Base-by-base conservation (phyloP, 1,140 invertebrate genomes). In the Sycobia sp. region DNA sequence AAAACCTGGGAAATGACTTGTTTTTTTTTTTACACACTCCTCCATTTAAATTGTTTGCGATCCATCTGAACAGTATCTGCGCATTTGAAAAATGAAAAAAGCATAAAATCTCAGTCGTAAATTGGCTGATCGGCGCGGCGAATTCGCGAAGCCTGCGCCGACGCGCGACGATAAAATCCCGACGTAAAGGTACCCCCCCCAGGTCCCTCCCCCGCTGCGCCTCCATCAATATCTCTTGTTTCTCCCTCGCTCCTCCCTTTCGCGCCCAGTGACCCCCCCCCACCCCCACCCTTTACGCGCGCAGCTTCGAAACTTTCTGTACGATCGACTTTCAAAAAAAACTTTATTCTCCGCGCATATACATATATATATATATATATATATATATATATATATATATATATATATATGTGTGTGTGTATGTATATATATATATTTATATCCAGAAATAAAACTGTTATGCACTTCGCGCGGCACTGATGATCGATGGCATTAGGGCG, bases 31-130 rank as follows among this genome's bases (percentile, higher is more conserved):
- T n/a, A n/a, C n/a, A n/a, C n/a, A n/a, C 46, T 23, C 36, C 47
- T 43, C 20, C 38, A 25, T 49, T 62, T 49, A 62, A 62, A 56
- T 62, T 62, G 60, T 62, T 62, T 62, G 60, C 44, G 60, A 62
- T 62, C 51, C 51, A 41, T 46, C 22, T 25, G 29, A 36, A 29
- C 39, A 14, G 59, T 36, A 54, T 55, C 60, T 27, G 43, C 36
- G 23, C 60, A 55, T 62, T 62, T 49, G 44, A 55, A 62, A 62
- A 55, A 49, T 39, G 36, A 62, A 55, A 49, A 47, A 34, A 38
- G 7, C n/a, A 22, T 16, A 20, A 14, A 18, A 14, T 7, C 51
- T 22, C n/a, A 32, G 51, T 56, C 29, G 53, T 62, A 62, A 62
- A 62, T 62, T 62, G 60, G 60, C 29, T 34, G 60, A 55, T 62